These are phyloP conservation scores for Tenthredo distinguenda DNA, from an alignment of 2,888 invertebrate species.

Conservation along the genomic window DNA sequence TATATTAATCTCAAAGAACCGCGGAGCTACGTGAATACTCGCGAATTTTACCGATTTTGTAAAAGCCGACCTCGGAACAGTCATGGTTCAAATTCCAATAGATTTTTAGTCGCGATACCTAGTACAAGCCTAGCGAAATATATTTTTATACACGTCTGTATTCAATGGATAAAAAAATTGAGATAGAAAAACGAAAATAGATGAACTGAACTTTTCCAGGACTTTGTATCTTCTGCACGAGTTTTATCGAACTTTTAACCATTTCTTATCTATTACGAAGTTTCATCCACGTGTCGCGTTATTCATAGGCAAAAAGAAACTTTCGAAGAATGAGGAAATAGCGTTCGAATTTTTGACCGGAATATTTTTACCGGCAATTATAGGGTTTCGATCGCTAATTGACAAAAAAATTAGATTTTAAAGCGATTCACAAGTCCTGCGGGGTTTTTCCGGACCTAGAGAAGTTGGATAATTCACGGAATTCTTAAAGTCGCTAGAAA, in stretches of 20 bases:
- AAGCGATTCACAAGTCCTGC: not conserved
- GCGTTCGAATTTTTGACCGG: not conserved
- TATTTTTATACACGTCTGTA: not conserved
- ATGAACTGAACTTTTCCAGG: not conserved
- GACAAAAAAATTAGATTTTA: not conserved
- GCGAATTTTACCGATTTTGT: not conserved
- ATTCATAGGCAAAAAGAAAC: not conserved
- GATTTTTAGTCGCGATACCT: not conserved
- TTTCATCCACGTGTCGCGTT: not conserved
- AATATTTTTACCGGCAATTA: not conserved
- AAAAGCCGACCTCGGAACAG: not conserved
- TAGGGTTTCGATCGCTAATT: not conserved
- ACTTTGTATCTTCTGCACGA: not conserved
- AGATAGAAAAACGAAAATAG: not conserved
- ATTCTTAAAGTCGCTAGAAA: not conserved
- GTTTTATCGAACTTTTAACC: not conserved
- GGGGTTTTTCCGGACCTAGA: not conserved
- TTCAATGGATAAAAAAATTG: not conserved
- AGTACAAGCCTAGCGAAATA: not conserved
- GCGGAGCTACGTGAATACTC: not conserved
- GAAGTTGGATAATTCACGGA: not conserved
- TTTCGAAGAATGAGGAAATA: not conserved
- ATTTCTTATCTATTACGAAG: not conserved
- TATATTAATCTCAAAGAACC: slow-evolving; percentile 38
- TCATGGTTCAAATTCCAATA: slow-evolving; percentile 4